Evolutionary conservation across 2,797 vertebrate genomes (phyloP), one percentile per base, ranked within the genome.

Genomic region (Vireo griseus): DNA sequence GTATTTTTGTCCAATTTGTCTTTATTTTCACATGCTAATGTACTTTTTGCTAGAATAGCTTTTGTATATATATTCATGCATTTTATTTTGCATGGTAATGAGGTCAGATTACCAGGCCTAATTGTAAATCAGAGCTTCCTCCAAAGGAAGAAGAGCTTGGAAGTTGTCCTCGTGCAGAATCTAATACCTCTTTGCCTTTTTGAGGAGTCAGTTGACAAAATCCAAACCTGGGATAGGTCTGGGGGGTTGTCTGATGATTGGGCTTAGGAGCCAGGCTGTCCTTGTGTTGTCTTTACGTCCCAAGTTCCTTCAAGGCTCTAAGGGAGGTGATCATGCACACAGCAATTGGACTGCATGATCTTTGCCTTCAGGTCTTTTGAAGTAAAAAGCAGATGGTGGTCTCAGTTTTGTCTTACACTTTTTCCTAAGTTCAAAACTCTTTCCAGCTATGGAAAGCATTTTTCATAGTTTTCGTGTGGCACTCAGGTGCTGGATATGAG

Each of bases 181-280:
- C 12, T 55, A 39, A 65, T 50, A 48, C 13, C 13, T 52, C 2
- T 3, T 1, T 44, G 31, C 35, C 19, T 42, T 71, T 85, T 71
- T 28, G 51, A 57, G 13, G 33, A 20, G 2, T 68, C 0, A 2
- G 15, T 48, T 66, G 42, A 22, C 26, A 47, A 91, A 58, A 63
- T 14, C 10, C 10, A 77, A 62, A 48, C 29, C 42, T 77, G 16
- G 10, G 12, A 7, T 45, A 8, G 10, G 3, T 77, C 33, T 3
- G 1, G 16, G 9, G 13, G 13, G 28, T 45, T 35, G 21, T 31
- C 21, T 22, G 22, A 20, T 57, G 13, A 40, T 31, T 4, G 1
- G 25, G 10, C 40, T 51, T 0, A 0, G 11, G 13, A 61, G 6
- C 13, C 21, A 59, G 26, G 19, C 45, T 66, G 21, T 44, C 14